Percentiles rank a stretch among this genome's conserved stretches.
Evolutionary conservation across 2,797 vertebrate species (phyloP).

Genomic region (Rhinogobio ventralis): DNA sequence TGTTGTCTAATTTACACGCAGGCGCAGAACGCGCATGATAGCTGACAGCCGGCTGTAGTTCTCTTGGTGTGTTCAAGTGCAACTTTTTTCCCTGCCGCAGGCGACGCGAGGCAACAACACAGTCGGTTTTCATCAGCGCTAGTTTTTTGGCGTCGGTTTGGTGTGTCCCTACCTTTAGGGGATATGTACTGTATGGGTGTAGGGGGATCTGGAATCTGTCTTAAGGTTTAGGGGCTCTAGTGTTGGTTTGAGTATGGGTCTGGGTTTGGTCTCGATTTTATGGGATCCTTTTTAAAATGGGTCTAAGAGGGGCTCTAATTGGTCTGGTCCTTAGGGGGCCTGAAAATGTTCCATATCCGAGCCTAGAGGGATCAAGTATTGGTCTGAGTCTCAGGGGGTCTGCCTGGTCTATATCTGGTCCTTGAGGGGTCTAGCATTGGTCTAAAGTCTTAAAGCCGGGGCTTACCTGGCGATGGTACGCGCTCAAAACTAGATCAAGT

Average conservation of each 20-base stretch:
- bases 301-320: not conserved
- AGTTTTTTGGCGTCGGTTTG: no score
- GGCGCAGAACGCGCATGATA: no score
- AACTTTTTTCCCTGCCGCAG: no score
- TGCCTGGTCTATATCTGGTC: not conserved
- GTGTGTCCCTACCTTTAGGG: not conserved
- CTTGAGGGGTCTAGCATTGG: not conserved
- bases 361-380: not conserved
- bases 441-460: not conserved
- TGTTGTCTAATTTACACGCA: no score
- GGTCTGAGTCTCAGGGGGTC: not conserved
- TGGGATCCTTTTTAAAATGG: not conserved
- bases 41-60: no score
- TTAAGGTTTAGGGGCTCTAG: not conserved
- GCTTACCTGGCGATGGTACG: not conserved
- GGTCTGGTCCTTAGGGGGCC: not conserved
- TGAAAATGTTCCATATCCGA: not conserved
- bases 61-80: no score
- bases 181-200: not conserved
- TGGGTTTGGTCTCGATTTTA: not conserved
- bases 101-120: no score
- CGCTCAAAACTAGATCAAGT: not conserved
- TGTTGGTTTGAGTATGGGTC: not conserved
- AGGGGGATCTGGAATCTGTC: not conserved
- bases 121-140: no score